phyloP scores from a whole-genome alignment of 1,140 invertebrate genomes.

The Druon quercuslanigerum region DNA sequence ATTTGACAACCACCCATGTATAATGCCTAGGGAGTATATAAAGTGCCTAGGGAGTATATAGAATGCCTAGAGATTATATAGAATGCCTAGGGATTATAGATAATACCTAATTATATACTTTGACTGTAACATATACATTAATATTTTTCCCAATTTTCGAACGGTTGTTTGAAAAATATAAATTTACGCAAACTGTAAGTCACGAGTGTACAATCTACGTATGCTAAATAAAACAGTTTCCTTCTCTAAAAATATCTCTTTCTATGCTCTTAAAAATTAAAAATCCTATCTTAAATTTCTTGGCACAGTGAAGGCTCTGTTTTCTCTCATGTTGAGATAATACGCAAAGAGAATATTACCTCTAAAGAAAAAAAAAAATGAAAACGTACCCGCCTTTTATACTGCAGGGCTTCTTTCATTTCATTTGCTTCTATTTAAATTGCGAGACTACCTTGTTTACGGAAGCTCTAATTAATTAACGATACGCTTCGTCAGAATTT shows the following conservation, averaged over 20 bases:
- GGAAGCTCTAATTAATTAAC: constrained; percentile 24
- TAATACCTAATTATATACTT: no score
- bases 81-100: no score
- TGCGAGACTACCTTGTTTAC: constrained; percentile 15
- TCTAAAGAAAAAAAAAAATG: neutral
- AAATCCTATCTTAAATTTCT: neutral
- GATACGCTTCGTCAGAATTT: neutral
- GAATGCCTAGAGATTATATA: no score
- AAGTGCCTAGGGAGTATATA: no score
- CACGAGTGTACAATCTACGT: no score
- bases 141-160: no score
- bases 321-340: neutral
- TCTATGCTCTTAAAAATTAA: neutral
- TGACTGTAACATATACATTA: no score
- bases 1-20: no score
- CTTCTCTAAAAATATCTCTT: neutral
- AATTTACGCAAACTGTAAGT: no score
- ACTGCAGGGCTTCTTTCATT: neutral
- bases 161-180: no score
- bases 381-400: neutral
- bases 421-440: neutral
- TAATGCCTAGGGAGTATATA: no score
- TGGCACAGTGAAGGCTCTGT: neutral
- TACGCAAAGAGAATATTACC: neutral
- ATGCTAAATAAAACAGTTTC: no score